Base-by-base conservation (phyloP, 2,888 invertebrate species). In the Hofmannophila pseudospretella region DNA sequence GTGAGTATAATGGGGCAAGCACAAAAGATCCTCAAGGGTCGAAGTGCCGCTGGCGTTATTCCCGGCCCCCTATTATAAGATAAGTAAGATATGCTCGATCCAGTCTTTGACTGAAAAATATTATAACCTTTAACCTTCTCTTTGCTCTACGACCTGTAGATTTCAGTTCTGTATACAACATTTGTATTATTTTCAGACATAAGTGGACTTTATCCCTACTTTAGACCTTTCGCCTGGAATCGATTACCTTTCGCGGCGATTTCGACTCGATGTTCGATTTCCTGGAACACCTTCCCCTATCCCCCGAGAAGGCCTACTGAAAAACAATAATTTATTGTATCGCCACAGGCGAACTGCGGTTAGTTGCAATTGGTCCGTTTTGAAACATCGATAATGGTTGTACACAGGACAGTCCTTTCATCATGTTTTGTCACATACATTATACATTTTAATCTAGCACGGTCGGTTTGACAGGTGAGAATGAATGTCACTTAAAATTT, bases 311-410 rank as follows among this genome's bases (percentile, higher is more conserved):
- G 10, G 7, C 10, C 25, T 27, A 44, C 43, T 48, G 51, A 50
- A 58, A 56, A 58, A 53, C 55, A 49, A 56, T 57, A 57, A 61
- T 58, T 61, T 56, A 58, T 54, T 42, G 48, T 39, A 47, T 47
- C 44, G 49, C 45, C 39, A 38, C 45, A 37, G 28, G 43, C 29
- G 31, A 9, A 28, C 42, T 32, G 44, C 38, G 26, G 42, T 50
- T 44, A 44, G 30, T 32, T 42, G 13, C 34, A 42, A 43, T 41
- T 43, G 44, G 37, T 37, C 40, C 41, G 26, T 38, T 46, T 42
- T 43, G 48, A 42, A 44, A 48, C 40, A 42, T 42, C 37, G 46
- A 39, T 48, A 45, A 45, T 47, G 30, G 27, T 13, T 16, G 19
- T 7, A 16, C 10, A n/a, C 2, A 2, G 23, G 30, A 36, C 35